Base-by-base conservation (phyloP, 2,113 vertebrate genomes). In the Polyodon spathula region DNA sequence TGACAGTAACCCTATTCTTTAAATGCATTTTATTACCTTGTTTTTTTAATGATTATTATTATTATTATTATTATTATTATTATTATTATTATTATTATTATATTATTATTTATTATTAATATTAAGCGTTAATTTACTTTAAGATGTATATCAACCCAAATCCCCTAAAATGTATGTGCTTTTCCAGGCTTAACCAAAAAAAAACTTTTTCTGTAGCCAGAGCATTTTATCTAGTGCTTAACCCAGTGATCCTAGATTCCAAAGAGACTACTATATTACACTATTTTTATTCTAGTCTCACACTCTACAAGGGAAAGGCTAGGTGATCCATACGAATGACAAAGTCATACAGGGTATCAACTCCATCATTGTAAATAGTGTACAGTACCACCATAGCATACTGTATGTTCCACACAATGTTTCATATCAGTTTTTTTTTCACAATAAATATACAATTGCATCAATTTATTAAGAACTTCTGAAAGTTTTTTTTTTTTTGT, bases 211-310 rank as follows among this genome's bases (percentile, higher is more conserved):
- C 69, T 63, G 71, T 63, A 79, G 67, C 69, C 67, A 67, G 70
- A 67, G 59, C 63, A 62, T 71, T 78, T 81, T 77, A 77, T 78
- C 72, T 74, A 75, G 63, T 79, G 76, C 83, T 86, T 86, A 84
- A 81, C 73, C 77, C 67, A 67, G 63, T 52, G 73, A 83, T 79
- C 80, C 65, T 61, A 7, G 16, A 76, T 78, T 81, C 84, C 68
- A 81, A 86, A 84, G 68, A 16, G 71, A 81, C 73, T 16, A 64
- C 74, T 69, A 46, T 59, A 67, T 65, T 72, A 77, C 68, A 73
- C 84, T 50, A 81, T 82, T 83, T 69, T 68, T 66, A 75, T 83
- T 72, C 73, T 69, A 70, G 48, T n/a, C 62, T 60, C 56, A 60
- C 50, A 68, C 54, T 75, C 76, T 70, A 40, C 17, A 1, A 55